These are phyloP conservation scores for Typhlichthys subterraneus DNA, from an alignment of 2,797 vertebrate species.

Conservation along the genomic window DNA sequence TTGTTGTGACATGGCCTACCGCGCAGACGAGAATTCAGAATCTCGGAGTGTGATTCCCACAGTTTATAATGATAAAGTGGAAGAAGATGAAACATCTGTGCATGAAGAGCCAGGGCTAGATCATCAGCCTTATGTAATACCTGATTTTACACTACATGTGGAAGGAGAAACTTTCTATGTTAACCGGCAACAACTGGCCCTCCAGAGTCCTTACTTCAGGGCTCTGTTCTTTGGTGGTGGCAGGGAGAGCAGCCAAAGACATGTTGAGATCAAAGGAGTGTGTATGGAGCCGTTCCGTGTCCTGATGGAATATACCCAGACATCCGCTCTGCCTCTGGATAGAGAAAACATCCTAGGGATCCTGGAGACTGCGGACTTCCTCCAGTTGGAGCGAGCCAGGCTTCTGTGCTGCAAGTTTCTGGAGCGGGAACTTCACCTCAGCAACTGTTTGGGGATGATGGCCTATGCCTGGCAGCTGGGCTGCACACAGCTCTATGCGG, in stretches of 20 bases:
- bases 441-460: conserved; percentile 88
- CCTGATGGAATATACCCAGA: conserved; percentile 78
- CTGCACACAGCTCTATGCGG: conserved; percentile 74
- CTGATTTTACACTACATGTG: conserved; percentile 78
- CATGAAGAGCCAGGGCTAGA: conserved; percentile 6
- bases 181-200: conserved; percentile 77
- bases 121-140: conserved; percentile 44
- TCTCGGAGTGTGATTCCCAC: conserved; percentile 12
- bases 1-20: conserved; percentile 62
- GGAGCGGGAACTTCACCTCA: conserved; percentile 84
- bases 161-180: conserved; percentile 81
- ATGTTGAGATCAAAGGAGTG: conserved; percentile 80
- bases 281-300: conserved; percentile 71
- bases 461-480: conserved; percentile 81
- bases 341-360: conserved; percentile 80
- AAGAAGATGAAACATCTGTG: conserved; percentile 25
- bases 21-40: conserved; percentile 35
- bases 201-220: conserved; percentile 84
- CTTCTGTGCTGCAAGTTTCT: conserved; percentile 86
- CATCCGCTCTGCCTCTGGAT: conserved; percentile 68
- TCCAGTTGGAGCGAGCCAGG: conserved; percentile 82
- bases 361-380: conserved; percentile 84
- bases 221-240: conserved; percentile 88
- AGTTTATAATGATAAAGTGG: conserved; percentile 25
- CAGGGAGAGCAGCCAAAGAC: conserved; percentile 74